Conservation (phyloP, 1,140 invertebrate species). For the Leptopilina boulardi region DNA sequence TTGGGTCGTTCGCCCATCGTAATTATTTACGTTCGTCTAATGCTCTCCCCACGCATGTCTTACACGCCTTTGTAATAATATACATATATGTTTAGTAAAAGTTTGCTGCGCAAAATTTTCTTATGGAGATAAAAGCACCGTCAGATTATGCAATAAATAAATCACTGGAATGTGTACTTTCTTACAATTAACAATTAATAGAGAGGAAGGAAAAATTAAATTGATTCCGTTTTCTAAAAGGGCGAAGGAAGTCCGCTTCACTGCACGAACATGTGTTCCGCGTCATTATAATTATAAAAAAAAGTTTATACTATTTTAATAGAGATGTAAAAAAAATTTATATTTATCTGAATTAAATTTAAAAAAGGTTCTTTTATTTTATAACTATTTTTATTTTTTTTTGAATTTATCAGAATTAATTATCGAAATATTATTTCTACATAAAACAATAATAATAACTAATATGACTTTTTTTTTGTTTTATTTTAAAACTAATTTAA, state of each 20-base stretch:
- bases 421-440: no score
- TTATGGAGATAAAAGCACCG: not conserved
- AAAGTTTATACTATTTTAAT: not conserved
- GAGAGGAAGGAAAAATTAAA: constrained; percentile 1
- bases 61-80: constrained; percentile 19
- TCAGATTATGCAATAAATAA: constrained; percentile 1
- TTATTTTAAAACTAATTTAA: not conserved
- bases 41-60: not conserved
- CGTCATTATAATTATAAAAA: not conserved
- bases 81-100: constrained; percentile 27
- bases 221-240: not conserved
- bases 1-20: constrained; percentile 27
- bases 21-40: constrained; percentile 18
- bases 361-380: no score
- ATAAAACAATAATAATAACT: no score
- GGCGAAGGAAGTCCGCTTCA: constrained; percentile 18
- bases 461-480: no score
- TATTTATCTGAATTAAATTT: not conserved
- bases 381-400: no score
- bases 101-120: constrained; percentile 19
- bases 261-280: constrained; percentile 3
- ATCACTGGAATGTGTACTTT: not conserved
- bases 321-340: not conserved
- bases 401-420: no score
- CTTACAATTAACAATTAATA: not conserved